Evolutionary conservation across 2,797 vertebrate species (phyloP), one percentile per base, ranked within the genome.

Genomic region (Arctocebus calabarensis): DNA sequence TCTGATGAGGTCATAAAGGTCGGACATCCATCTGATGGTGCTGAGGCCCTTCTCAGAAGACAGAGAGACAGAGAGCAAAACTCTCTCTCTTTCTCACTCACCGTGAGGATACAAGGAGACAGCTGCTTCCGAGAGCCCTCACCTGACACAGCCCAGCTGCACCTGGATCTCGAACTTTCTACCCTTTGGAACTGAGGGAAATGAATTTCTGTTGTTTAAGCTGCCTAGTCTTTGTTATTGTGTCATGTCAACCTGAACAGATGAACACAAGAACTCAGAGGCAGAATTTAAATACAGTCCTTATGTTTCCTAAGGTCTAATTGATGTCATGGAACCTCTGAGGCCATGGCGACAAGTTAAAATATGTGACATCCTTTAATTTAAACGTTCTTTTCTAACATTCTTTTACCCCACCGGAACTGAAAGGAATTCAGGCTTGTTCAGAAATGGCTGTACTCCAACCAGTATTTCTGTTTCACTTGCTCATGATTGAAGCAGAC

Each of bases 61-160:
- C 3, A 48, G 14, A 43, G 5, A 45, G 75, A 57, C 23, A 43
- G 25, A 8, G 2, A 7, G 4, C 3, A 4, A 7, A 4, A 1
- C 3, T 19, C 4, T 62, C 29, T 82, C 10, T 29, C 37, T 37
- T 19, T 57, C 7, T 17, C 55, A 16, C 27, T 34, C 34, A 16
- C 34, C 19, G 7, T 22, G 22, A 61, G 22, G 23, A 81, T 59
- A 27, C 12, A 14, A 17, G 3, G 32, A 32, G 19, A 27, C 0
- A 1, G 23, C 19, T 8, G 32, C 62, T 45, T 59, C 1, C 25
- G 27, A 16, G 11, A 64, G n/a, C 32, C 43, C 32, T 11, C 17
- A 37, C 16, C n/a, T 78, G 29, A 34, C 7, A 23, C 22, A 40
- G 45, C 40, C 19, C 23, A 29, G 3, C 57, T 68, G 17, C 5